Base-by-base conservation (phyloP, 1,140 invertebrate genomes). In the Phortica variegata region DNA sequence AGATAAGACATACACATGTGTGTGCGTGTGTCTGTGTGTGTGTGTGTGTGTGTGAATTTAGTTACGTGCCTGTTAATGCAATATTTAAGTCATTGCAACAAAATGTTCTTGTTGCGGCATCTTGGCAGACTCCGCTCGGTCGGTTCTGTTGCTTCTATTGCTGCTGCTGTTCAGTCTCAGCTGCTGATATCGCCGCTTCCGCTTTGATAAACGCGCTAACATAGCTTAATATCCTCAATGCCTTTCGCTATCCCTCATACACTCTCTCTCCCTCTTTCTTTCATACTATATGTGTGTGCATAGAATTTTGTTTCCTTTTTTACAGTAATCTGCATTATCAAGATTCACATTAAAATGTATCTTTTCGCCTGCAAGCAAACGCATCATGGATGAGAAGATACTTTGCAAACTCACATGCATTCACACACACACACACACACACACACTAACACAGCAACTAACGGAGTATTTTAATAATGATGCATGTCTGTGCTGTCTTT, bases 281-380 rank as follows among this genome's bases (percentile, higher is more conserved):
- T 26, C 56, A 53, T 65, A 46, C n/a, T 48, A 46, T 47, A 41
- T 52, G 43, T 56, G 49, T 55, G 52, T 63, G 53, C 47, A 38
- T 44, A 31, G 49, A 66, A 63, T 66, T 68, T 66, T 62, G 52
- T 60, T 68, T 55, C 59, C 59, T 60, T 51, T 61, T 53, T 58
- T 56, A 48, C 48, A 49, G 54, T 65, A 69, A 73, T 71, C 69
- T 72, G 61, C 56, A 51, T 52, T 73, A 73, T 73, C 69, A 73
- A 73, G 69, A 73, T 73, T 73, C 69, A 62, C 69, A 73, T 73
- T 73, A 73, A 73, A 73, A 73, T 73, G 69, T 73, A 73, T 73
- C 69, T 69, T 66, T 71, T 73, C 65, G 63, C 63, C 34, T 58
- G 56, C 15, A 8, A 5, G 10, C 23, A 6, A 26, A 6, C 23